A percentile compares a stretch with the other conserved stretches of the same genome.
These are phyloP conservation scores for Drosophila lini DNA, from an alignment of 1,140 invertebrate genomes.

Conservation along the genomic window DNA sequence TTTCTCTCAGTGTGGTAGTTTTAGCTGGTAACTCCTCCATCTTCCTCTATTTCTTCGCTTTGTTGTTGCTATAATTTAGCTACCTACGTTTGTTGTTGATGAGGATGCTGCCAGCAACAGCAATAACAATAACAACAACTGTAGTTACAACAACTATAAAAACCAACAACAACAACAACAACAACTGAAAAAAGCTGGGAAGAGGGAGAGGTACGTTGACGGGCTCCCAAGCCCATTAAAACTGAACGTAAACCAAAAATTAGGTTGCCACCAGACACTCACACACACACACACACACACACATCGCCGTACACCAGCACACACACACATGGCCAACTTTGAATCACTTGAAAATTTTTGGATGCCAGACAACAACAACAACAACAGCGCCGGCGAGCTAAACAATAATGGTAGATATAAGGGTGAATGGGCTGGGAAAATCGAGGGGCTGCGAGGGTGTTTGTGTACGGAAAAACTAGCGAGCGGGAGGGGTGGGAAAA, in stretches of 20 bases:
- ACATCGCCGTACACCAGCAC: background rate
- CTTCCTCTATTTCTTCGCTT: conserved; percentile 23
- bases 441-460: background rate
- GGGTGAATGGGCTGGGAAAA: conserved; percentile 12
- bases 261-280: conserved; percentile 62
- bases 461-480: background rate
- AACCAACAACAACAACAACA: conserved; percentile 8
- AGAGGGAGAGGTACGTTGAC: conserved; percentile 38
- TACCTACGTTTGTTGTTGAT: conserved; percentile 56
- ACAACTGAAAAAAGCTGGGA: background rate
- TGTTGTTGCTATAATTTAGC: conserved; percentile 58
- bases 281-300: conserved; percentile 26
- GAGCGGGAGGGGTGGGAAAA: background rate
- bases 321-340: conserved; percentile 44
- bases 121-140: background rate
- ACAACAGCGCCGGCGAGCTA: conserved; percentile 11
- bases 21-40: conserved; percentile 14
- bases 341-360: conserved; percentile 47
- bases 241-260: conserved; percentile 72
- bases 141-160: conserved; percentile 4
- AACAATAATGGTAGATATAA: conserved; percentile 31
- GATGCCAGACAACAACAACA: conserved; percentile 39
- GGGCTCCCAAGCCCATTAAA: conserved; percentile 64
- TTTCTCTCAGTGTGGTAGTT: conserved; percentile 9
- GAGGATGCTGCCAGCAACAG: conserved; percentile 41